Evolutionary conservation across 2,888 invertebrate species (phyloP).

Genomic region (Calameuta pallipes): DNA sequence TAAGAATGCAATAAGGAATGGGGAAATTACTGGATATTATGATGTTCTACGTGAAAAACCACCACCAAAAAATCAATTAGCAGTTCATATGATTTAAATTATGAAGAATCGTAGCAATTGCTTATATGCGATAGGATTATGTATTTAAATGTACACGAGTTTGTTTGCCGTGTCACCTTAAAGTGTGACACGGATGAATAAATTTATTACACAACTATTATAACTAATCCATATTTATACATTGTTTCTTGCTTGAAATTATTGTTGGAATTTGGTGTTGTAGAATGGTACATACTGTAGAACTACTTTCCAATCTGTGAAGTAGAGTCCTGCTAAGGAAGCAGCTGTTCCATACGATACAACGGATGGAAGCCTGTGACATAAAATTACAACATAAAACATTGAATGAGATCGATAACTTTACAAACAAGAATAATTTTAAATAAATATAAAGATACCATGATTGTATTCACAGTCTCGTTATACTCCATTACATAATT

Average conservation of each 20-base stretch:
- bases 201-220: background rate
- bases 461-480: too few species aligned
- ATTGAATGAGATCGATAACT: too few species aligned
- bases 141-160: conserved; percentile 3
- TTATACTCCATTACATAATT: too few species aligned
- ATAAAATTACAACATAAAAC: conserved; percentile 6
- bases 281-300: conserved; percentile 81
- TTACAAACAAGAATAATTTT: too few species aligned
- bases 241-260: conserved; percentile 6
- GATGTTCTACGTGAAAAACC: too few species aligned
- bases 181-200: background rate
- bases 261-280: conserved; percentile 73
- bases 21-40: too few species aligned
- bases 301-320: conserved; percentile 84
- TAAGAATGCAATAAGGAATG: too few species aligned
- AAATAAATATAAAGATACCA: too few species aligned
- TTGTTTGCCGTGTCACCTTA: background rate
- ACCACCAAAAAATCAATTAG: too few species aligned
- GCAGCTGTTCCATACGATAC: conserved; percentile 75
- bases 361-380: conserved; percentile 71
- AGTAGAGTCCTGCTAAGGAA: conserved; percentile 73
- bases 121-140: background rate
- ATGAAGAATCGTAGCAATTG: too few species aligned
- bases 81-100: too few species aligned
- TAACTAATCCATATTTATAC: background rate